phyloP scores from a whole-genome alignment of 2,888 invertebrate species.

The Coecobrya sp. region DNA sequence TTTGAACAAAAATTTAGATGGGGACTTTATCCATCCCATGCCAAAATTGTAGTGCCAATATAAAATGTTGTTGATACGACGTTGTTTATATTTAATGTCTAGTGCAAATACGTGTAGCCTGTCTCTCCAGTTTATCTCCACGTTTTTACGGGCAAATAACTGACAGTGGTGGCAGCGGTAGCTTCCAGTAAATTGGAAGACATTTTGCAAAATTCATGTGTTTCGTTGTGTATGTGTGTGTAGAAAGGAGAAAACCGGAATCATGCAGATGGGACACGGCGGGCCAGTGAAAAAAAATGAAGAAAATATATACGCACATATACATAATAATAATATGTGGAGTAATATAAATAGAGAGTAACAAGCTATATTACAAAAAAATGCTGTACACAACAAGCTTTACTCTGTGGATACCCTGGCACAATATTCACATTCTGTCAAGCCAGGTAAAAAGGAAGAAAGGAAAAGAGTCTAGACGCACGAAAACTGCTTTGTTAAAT shows the following conservation, averaged over 20 bases:
- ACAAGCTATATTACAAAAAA: slow-evolving; percentile 5
- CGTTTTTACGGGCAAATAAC: slow-evolving; percentile 47
- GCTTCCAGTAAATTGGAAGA: slow-evolving; percentile 43
- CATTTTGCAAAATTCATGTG: slow-evolving; percentile 70
- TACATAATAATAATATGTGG: background rate
- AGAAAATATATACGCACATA: background rate
- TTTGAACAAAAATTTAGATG: background rate
- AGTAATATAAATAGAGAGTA: background rate
- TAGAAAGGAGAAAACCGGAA: slow-evolving; percentile 56
- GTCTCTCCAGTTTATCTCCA: slow-evolving; percentile 43
- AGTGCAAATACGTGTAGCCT: slow-evolving; percentile 57
- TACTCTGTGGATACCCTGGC: background rate
- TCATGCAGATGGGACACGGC: slow-evolving; percentile 59
- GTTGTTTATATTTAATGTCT: slow-evolving; percentile 40
- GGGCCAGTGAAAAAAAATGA: background rate
- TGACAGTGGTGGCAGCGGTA: slow-evolving; percentile 27
- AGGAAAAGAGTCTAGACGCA: slow-evolving; percentile 43
- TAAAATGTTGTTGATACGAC: slow-evolving; percentile 45
- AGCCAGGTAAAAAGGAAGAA: slow-evolving; percentile 50
- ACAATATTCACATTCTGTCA: slow-evolving; percentile 65
- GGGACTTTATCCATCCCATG: background rate
- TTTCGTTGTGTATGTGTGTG: background rate
- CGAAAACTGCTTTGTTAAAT: slow-evolving; percentile 57
- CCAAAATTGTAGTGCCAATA: slow-evolving; percentile 18
- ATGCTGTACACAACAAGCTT: background rate